A percentile compares a stretch with the other conserved stretches of the same genome.
phyloP scores from a whole-genome alignment of 2,113 vertebrate species.

The Nothoprocta perdicaria region DNA sequence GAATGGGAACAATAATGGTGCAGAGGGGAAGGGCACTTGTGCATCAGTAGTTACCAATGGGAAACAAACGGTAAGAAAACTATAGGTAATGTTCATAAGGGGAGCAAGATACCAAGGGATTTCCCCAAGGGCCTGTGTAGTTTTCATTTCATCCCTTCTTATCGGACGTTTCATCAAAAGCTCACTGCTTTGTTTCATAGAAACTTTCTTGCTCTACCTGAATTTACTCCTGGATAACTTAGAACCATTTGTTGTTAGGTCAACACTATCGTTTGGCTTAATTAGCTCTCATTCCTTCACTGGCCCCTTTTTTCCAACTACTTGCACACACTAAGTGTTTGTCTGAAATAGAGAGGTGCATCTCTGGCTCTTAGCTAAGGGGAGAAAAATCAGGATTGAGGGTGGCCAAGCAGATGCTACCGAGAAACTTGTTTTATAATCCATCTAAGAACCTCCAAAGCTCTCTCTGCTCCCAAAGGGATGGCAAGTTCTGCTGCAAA shows the following conservation, averaged over 20 bases:
- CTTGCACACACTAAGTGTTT: neutral
- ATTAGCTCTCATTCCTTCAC: neutral
- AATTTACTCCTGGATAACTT: neutral
- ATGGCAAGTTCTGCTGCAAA: neutral
- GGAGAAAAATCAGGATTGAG: slow-evolving; percentile 8
- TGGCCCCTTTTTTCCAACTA: neutral
- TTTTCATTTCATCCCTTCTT: neutral
- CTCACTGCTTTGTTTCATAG: neutral
- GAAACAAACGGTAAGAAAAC: slow-evolving; percentile 2
- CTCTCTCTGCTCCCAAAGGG: neutral
- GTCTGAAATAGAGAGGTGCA: neutral
- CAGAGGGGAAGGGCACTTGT: slow-evolving; percentile 12
- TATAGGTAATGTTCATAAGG: neutral
- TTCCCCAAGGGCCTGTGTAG: neutral
- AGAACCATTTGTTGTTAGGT: slow-evolving; percentile 7
- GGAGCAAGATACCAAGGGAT: neutral
- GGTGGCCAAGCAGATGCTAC: neutral
- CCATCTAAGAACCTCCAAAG: slow-evolving; percentile 3
- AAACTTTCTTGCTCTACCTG: neutral
- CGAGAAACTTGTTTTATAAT: neutral
- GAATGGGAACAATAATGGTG: neutral
- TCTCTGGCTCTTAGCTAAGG: neutral
- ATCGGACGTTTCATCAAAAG: neutral
- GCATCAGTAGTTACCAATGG: neutral
- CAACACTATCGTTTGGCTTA: neutral